Percentiles rank a stretch among this genome's conserved stretches.
phyloP scores from a whole-genome alignment of 2,888 invertebrate species.

The Rotaria sp. region DNA sequence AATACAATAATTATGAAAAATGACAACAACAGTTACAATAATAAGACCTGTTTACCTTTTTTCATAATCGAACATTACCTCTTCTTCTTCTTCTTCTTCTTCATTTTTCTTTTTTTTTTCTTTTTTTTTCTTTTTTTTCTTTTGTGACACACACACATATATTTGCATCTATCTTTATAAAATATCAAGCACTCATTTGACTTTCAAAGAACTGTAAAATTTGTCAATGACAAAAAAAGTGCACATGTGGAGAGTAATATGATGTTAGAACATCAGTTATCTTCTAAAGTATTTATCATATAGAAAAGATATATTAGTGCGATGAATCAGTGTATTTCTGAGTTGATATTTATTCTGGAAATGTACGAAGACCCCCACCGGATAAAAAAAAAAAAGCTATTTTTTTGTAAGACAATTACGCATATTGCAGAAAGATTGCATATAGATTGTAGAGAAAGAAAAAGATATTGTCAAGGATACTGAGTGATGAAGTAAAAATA shows the following conservation, averaged over 20 bases:
- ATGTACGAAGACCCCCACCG: background rate
- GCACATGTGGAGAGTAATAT: background rate
- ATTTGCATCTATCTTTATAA: background rate
- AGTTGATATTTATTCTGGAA: background rate
- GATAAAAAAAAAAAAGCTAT: background rate
- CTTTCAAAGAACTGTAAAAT: background rate
- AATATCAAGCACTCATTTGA: background rate
- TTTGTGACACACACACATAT: background rate
- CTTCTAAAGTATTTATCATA: background rate
- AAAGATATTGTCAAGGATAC: background rate
- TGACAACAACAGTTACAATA: background rate
- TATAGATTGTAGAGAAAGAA: background rate
- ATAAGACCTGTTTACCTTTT: background rate
- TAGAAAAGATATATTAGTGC: background rate
- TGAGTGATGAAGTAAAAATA: background rate
- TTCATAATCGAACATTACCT: background rate
- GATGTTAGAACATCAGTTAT: background rate
- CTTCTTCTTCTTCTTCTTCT: background rate
- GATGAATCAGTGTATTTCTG: background rate
- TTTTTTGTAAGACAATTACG: background rate
- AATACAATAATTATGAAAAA: background rate
- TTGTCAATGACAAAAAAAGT: background rate
- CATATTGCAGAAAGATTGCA: background rate
- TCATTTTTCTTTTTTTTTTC: background rate
- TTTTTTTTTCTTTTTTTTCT: background rate